Evolutionary conservation across 35 echinoderm and acorn worm species (phyloP).

Genomic region (Anneissia japonica): DNA sequence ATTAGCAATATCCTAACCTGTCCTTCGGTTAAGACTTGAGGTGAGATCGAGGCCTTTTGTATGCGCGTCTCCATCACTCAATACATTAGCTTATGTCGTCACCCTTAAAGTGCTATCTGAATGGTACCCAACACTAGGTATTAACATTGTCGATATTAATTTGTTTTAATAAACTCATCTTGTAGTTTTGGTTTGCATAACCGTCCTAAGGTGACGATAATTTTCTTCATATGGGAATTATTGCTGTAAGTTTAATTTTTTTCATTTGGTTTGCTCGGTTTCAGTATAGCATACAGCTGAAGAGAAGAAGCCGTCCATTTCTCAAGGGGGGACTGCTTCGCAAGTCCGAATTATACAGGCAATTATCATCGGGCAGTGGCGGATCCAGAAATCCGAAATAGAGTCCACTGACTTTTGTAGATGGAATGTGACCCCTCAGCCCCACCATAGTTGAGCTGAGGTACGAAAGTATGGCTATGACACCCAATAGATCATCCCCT

Average conservation of each 20-base stretch:
- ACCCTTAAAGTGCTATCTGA: neutral
- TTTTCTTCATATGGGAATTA: neutral
- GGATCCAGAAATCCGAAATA: too few relatives aligned
- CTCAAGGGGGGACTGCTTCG: neutral
- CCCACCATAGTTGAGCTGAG: too few relatives aligned
- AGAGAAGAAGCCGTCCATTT: neutral
- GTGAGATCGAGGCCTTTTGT: neutral
- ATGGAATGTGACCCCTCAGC: too few relatives aligned
- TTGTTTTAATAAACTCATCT: neutral
- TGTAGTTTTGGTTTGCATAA: neutral
- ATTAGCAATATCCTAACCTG: neutral
- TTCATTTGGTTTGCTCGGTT: neutral
- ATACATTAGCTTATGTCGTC: neutral
- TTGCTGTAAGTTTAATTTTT: neutral
- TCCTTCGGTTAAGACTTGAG: neutral
- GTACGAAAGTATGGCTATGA: too few relatives aligned
- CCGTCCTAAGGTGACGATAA: neutral
- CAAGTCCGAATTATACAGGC: too few relatives aligned
- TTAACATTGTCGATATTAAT: neutral
- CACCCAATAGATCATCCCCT: too few relatives aligned
- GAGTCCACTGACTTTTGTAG: too few relatives aligned
- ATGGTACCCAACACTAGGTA: neutral
- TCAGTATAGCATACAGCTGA: neutral
- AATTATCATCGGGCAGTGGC: too few relatives aligned
- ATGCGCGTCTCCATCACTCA: neutral